Base-by-base conservation (phyloP, 1,140 invertebrate genomes). In the Eumaeus atala region DNA sequence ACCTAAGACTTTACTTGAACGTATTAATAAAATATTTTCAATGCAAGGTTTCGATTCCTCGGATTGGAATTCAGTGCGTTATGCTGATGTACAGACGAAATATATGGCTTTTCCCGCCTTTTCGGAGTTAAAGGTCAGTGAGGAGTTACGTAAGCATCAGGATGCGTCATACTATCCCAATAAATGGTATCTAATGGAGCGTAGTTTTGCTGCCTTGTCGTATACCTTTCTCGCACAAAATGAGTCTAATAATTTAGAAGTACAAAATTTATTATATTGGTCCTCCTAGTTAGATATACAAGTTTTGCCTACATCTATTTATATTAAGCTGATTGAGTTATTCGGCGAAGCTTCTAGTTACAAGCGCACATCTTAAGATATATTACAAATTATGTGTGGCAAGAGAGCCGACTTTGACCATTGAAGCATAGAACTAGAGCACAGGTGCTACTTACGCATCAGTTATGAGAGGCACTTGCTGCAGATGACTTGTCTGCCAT, bases 391-490 rank as follows among this genome's bases (percentile, higher is more conserved):
- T 34, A 60, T 63, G 33, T 67, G 64, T 16, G 62, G 67, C 0
- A 70, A 61, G 47, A 55, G 65, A 9, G 62, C 62, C 0, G 62
- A 67, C 6, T 70, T 86, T 56, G 90, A 90, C 64, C 72, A 89
- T 57, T 5, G 71, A 9, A 59, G 61, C 3, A 59, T 69, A 34
- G 44, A 17, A 21, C 16, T 12, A 50, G 9, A 48, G 16, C 67
- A 72, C 47, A 52, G 66, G 38, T 14, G 70, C 11, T 72, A 62
- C 34, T 56, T 72, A 0, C 62, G 37, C 37, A n/a, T 12, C 51
- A n/a, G 38, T 7, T 58, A 62, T 44, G 16, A 52, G 11, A 12
- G 11, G 5, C 37, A 5, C 9, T n/a, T 38, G 12, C 12, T 11
- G 1, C 62, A 72, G 44, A 64, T 73, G 66, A 72, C 64, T 1